phyloP scores from a whole-genome alignment of 2,797 vertebrate genomes.

The Todus mexicanus region DNA sequence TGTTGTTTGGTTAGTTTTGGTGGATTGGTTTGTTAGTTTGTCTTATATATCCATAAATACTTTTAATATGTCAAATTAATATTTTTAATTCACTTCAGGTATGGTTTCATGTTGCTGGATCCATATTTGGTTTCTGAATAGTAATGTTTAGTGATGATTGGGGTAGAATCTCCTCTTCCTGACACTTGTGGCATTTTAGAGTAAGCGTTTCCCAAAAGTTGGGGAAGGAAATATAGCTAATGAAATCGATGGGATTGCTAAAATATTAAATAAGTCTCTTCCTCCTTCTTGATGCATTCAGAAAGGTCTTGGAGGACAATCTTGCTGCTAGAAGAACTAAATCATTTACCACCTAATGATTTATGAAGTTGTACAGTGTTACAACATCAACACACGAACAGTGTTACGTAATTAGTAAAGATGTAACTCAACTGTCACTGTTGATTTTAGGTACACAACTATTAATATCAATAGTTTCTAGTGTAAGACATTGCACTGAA shows the following conservation, averaged over 20 bases:
- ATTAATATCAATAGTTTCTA: neutral
- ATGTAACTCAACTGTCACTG: neutral
- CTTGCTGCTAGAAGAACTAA: neutral
- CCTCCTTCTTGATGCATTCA: neutral
- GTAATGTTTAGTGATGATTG: neutral
- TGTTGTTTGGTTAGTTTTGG: neutral
- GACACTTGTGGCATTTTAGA: neutral
- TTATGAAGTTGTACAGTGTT: neutral
- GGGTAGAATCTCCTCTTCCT: neutral
- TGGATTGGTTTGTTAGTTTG: too few relatives aligned
- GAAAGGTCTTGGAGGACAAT: neutral
- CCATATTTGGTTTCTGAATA: neutral
- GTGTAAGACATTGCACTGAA: neutral
- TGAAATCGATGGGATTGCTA: neutral
- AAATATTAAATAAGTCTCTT: neutral
- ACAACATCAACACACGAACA: neutral
- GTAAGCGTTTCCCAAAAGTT: neutral
- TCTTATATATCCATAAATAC: too few relatives aligned
- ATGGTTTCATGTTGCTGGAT: neutral
- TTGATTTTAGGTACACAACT: neutral
- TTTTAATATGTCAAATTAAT: neutral
- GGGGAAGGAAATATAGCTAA: neutral
- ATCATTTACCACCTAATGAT: neutral
- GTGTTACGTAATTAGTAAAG: neutral
- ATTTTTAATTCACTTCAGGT: neutral